Base-by-base conservation (phyloP, 2,113 vertebrate species). In the Motacilla tschutschensis region DNA sequence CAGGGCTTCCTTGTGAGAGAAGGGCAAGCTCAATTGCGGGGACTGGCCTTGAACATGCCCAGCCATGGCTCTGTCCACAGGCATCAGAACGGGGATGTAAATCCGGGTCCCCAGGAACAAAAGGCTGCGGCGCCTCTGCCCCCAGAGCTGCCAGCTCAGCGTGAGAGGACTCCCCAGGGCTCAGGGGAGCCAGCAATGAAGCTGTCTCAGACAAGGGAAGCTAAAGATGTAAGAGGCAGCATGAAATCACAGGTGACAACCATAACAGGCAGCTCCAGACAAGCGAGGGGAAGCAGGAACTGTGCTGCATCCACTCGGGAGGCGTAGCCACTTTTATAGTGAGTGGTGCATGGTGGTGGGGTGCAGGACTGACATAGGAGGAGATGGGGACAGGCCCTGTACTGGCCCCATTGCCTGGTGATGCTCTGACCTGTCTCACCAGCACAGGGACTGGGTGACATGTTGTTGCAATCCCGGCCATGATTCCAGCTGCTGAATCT, bases 231-330 rank as follows among this genome's bases (percentile, higher is more conserved):
- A 96, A 96, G 93, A 62, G 59, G 85, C 81, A 93, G 95, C 96
- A 85, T 97, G 96, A 97, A 97, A 97, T 97, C 93, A 70, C 6
- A 4, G 25, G 78, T 93, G 97, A 97, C 96, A 97, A 88, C 95
- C 95, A 86, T 95, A 94, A 87, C 95, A 92, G 82, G 86, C 79
- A 90, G 94, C 89, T 94, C 74, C 59, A 93, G 92, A 82, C 93
- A 4, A 71, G 94, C 82, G 84, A 69, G 48, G 66, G 91, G 94
- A 60, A 85, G 94, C 88, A 86, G 95, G 83, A 94, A n/a, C 69
- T 19, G 90, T 14, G 71, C 94, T 50, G 13, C 85, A 70, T 90
- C 86, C 88, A 91, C 46, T 84, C 78, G 4, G 78, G 92, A 79
- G 93, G n/a, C 76, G 57, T 70, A 15, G 38, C 63, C 0, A 40